Base-by-base conservation (phyloP, 92 coral and sea anemone species). In the Phymanthus crucifer region DNA sequence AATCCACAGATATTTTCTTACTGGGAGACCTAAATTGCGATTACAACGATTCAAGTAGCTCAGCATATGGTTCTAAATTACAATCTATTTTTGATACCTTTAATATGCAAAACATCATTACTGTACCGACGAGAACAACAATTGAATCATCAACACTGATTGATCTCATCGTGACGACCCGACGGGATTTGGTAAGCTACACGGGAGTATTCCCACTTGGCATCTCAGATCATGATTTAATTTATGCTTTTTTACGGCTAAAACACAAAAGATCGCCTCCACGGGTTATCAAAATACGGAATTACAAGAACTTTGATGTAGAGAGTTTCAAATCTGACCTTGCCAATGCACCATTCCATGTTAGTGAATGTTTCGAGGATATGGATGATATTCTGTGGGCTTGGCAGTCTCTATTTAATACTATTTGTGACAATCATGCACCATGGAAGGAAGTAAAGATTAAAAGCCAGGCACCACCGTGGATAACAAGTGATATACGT, bases 341-440 rank as follows among this genome's bases (percentile, higher is more conserved):
- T 32, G 70, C 38, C 74, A 21, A 45, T 65, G 66, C 78, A 33
- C 82, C 82, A 37, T 75, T 73, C 66, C 76, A 84, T 47, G 26
- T 71, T 71, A 57, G 31, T 31, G 32, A 73, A 24, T 16, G 47
- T 1, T 82, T 82, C 68, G 79, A 85, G 3, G 88, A 85, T 26
- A 78, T 83, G 18, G 84, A 85, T 70, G 85, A 85, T 47, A 31
- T 26, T 27, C 77, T 85, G 14, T 73, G 89, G 89, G 84, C 57
- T 6, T 85, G 84, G 84, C 21, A 85, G 32, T 11, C 46, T 40
- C 37, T 78, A 12, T 85, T 70, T 43, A 32, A 33, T 13, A 46
- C 21, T 36, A 78, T 78, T 0, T 78, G 66, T 67, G 72, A 85
- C 71, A 70, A 65, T n/a, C 88, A 85, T 69, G 84, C 84, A 4